Base-by-base conservation (phyloP, 1,140 invertebrate genomes). In the Drosophila sproati region DNA sequence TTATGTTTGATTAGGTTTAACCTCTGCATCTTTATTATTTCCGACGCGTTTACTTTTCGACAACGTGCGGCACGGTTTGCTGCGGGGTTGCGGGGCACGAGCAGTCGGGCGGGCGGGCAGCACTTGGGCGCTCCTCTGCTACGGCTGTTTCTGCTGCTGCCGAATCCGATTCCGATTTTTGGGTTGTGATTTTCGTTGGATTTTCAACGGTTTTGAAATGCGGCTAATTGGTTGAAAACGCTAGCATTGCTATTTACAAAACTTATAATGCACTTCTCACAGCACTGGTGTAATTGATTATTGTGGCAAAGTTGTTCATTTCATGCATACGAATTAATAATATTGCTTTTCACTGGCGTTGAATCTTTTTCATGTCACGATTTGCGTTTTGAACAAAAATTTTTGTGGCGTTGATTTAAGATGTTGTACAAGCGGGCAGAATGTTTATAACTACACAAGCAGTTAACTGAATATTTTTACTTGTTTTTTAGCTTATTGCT, bases 341-440 rank as follows among this genome's bases (percentile, higher is more conserved):
- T 90, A 89, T 78, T 89, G 78, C 86, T 81, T 81, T 89, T 89
- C 78, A 78, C 69, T 78, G 75, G 74, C 56, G 62, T 64, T 64
- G 61, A 72, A 79, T 75, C 64, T 71, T 78, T 86, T 89, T 85
- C 72, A 78, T 51, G 35, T 77, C 74, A 78, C 68, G 62, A 67
- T 75, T 78, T 78, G 66, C 77, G 73, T 76, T 77, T 80, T 66
- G 73, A 69, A 70, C 62, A 51, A 62, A 73, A 59, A 60, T 87
- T 87, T 74, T 87, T 74, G 41, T 73, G 64, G 66, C 64, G 64
- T 80, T 80, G 77, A 73, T 88, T 20, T 83, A 72, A 80, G 66
- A 75, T 47, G 67, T 51, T 52, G 59, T 68, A 54, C 52, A 41
- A 55, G 59, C 52, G 43, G 50, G 50, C 48, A 55, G 45, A 69